Evolutionary conservation across 2,888 invertebrate species (phyloP), one percentile per base, ranked within the genome.

Genomic region (Thumatha senex): DNA sequence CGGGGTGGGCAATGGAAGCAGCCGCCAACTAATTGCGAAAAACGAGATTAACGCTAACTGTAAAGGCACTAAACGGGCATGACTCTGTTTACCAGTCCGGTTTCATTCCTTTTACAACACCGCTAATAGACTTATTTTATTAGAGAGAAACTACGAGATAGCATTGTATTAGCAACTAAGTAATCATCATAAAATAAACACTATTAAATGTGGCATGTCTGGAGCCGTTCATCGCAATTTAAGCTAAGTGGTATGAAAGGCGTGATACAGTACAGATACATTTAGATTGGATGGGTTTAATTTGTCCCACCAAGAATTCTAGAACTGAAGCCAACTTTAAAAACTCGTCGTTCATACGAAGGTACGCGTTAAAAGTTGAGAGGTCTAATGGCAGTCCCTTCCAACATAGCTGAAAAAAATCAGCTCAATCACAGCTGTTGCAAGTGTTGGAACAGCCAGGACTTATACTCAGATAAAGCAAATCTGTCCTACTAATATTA

Each of bases 21-120:
- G 78, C 78, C 77, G 80, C 77, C 78, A 76, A 84, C 86, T 87
- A 87, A 89, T 88, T 86, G 87, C 82, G 82, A 83, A 82, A 85
- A 89, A 89, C 85, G 77, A 86, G 87, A 89, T 89, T 88, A 89
- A 86, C 86, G 83, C 84, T 77, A 79, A 79, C 80, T 74, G 80
- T 78, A 82, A 74, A 78, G 76, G 76, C 82, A 83, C 80, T 85
- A 83, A 85, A 85, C 80, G 76, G 74, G 77, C 79, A 81, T 78
- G 79, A 74, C 79, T 78, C 75, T 81, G 80, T 83, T 84, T 82
- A 80, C 82, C 81, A 72, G 78, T 78, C 74, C 73, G 58, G 77
- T 75, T 78, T 77, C 75, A 75, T 83, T 82, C 74, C 77, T 81
- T 82, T 83, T 83, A 84, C 80, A 82, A 74, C 82, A 75, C 82